Evolutionary conservation across 2,797 vertebrate species (phyloP).

Genomic region (Myripristis jacobus): DNA sequence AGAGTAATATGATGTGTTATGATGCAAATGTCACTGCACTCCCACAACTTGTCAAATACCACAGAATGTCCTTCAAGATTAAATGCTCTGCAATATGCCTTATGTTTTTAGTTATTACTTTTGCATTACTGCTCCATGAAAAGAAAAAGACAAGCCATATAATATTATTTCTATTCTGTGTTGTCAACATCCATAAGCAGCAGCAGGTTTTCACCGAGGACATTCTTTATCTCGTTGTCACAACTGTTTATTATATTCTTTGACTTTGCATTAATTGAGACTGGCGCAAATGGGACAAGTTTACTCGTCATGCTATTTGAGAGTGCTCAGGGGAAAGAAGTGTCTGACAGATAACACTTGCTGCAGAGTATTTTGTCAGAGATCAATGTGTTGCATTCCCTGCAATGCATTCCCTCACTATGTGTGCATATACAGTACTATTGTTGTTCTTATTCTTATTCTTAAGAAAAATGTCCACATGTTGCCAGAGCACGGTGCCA

Average conservation of each 20-base stretch:
- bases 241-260: constrained; percentile 39
- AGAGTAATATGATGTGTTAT: neutral
- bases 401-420: constrained; percentile 27
- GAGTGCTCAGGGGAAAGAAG: neutral
- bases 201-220: constrained; percentile 18
- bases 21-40: too few species aligned
- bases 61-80: neutral
- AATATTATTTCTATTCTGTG: too few species aligned
- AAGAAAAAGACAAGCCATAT: constrained; percentile 26
- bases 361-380: constrained; percentile 4
- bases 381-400: constrained; percentile 30
- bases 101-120: neutral
- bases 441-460: too few species aligned
- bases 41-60: too few species aligned
- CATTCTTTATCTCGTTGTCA: constrained; percentile 54
- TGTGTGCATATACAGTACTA: neutral
- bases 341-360: neutral
- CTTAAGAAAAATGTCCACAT: neutral
- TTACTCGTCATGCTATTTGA: constrained; percentile 37
- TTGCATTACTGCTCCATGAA: constrained; percentile 3
- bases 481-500: neutral
- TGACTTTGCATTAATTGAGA: constrained; percentile 59
- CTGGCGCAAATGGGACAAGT: constrained; percentile 62
- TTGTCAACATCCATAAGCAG: constrained; percentile 33
- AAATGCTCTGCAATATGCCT: neutral